These are phyloP conservation scores for Mythimna impura DNA, from an alignment of 2,888 invertebrate species.

Conservation along the genomic window DNA sequence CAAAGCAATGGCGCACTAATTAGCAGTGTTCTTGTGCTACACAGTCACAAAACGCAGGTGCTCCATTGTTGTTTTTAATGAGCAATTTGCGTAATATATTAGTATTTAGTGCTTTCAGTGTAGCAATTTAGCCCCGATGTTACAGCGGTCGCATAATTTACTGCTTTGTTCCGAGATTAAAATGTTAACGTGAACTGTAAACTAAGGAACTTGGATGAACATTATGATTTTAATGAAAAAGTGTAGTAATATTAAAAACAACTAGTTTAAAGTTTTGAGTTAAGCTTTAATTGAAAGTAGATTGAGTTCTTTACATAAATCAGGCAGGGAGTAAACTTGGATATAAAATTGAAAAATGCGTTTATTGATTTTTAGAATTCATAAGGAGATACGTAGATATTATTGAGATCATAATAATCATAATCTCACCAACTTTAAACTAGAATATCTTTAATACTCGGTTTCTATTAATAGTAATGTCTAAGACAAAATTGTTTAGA, in stretches of 20 bases:
- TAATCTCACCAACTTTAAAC: too few species aligned
- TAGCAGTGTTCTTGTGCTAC: constrained; percentile 34
- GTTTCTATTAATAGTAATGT: too few species aligned
- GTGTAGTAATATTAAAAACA: neutral
- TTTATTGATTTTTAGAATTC: too few species aligned
- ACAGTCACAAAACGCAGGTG: constrained; percentile 59
- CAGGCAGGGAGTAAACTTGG: constrained; percentile 15
- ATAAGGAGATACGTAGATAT: too few species aligned
- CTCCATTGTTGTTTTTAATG: constrained; percentile 56
- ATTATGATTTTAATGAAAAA: constrained; percentile 23
- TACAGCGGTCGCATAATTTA: constrained; percentile 54
- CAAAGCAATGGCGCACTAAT: constrained; percentile 39
- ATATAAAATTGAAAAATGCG: too few species aligned
- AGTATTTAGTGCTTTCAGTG: constrained; percentile 55
- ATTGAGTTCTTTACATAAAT: constrained; percentile 33
- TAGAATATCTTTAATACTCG: too few species aligned
- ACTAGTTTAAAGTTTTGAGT: constrained; percentile 13
- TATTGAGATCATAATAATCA: too few species aligned
- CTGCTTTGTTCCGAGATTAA: constrained; percentile 55
- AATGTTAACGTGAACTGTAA: constrained; percentile 36
- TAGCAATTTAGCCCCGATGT: constrained; percentile 54
- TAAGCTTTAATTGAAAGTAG: constrained; percentile 18
- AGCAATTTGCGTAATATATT: constrained; percentile 62
- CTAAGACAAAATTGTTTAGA: too few species aligned
- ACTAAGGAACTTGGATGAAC: constrained; percentile 3